Conservation (phyloP, 1,140 invertebrate genomes). For the Megathymus violae region DNA sequence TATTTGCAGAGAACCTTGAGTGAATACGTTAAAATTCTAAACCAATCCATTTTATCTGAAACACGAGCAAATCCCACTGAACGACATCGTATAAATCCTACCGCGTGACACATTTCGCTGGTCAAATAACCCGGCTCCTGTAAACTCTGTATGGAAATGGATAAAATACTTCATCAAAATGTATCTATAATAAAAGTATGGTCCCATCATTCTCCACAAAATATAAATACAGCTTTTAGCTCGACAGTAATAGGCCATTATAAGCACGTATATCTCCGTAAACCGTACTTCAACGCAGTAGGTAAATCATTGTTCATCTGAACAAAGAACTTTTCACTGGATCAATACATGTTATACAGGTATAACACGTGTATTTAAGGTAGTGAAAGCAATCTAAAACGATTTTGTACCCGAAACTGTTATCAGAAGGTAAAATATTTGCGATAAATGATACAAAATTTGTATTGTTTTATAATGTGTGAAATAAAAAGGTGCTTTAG, state of each 20-base stretch:
- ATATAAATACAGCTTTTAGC: slow-evolving; percentile 4
- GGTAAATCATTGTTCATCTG: slow-evolving; percentile 8
- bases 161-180: slow-evolving; percentile 23
- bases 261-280: slow-evolving; percentile 7
- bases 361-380: slow-evolving; percentile 1
- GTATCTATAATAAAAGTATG: slow-evolving; percentile 2
- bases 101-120: slow-evolving; percentile 20
- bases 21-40: slow-evolving; percentile 25
- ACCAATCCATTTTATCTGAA: slow-evolving; percentile 27
- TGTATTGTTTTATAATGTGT: no score
- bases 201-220: slow-evolving; percentile 4
- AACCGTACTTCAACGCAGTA: slow-evolving; percentile 15
- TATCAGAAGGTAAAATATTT: no score
- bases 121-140: slow-evolving; percentile 12
- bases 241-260: slow-evolving; percentile 4
- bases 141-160: slow-evolving; percentile 22
- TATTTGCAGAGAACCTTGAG: slow-evolving; percentile 21
- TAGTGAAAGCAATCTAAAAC: background rate
- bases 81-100: slow-evolving; percentile 27
- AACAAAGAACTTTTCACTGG: slow-evolving; percentile 21
- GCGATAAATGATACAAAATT: no score
- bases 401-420: no score
- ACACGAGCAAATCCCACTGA: slow-evolving; percentile 21
- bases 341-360: slow-evolving; percentile 8
- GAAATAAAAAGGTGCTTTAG: no score